phyloP scores from a whole-genome alignment of 2,888 invertebrate species.

The Tineola bisselliella region DNA sequence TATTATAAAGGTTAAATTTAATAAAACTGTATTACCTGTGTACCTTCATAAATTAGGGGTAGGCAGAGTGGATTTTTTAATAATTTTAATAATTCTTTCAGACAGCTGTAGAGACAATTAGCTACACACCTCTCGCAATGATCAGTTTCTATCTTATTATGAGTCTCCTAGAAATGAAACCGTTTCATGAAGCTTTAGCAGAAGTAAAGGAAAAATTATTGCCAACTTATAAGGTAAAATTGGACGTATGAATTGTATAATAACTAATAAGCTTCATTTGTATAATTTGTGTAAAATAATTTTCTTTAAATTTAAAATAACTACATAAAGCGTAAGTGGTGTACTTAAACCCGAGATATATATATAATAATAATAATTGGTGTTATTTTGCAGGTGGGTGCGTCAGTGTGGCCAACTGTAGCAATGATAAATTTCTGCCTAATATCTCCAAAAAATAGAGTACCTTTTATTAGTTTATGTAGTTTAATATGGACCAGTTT shows the following conservation, averaged over 20 bases:
- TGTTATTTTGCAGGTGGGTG: conserved; percentile 66
- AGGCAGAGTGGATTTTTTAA: too few species aligned
- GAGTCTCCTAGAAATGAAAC: conserved; percentile 76
- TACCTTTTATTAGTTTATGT: conserved; percentile 79
- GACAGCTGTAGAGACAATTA: conserved; percentile 78
- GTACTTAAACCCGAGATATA: too few species aligned
- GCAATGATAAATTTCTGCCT: conserved; percentile 79
- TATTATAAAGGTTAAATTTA: too few species aligned
- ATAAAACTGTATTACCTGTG: too few species aligned
- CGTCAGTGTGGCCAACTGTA: conserved; percentile 77
- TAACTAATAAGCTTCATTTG: too few species aligned
- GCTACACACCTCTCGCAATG: conserved; percentile 81
- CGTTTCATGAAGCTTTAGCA: conserved; percentile 69
- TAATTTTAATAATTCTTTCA: conserved; percentile 31
- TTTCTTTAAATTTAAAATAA: too few species aligned
- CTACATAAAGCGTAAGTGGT: too few species aligned
- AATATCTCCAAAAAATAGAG: conserved; percentile 78
- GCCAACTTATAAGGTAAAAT: conserved; percentile 76
- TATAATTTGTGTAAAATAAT: too few species aligned
- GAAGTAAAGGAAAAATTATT: conserved; percentile 79
- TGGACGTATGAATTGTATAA: too few species aligned
- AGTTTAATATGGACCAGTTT: conserved; percentile 83
- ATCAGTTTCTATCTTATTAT: conserved; percentile 81
- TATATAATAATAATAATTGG: not conserved
- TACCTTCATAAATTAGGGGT: too few species aligned